phyloP scores from a whole-genome alignment of 2,888 invertebrate species.

The Cheilosia vernalis region DNA sequence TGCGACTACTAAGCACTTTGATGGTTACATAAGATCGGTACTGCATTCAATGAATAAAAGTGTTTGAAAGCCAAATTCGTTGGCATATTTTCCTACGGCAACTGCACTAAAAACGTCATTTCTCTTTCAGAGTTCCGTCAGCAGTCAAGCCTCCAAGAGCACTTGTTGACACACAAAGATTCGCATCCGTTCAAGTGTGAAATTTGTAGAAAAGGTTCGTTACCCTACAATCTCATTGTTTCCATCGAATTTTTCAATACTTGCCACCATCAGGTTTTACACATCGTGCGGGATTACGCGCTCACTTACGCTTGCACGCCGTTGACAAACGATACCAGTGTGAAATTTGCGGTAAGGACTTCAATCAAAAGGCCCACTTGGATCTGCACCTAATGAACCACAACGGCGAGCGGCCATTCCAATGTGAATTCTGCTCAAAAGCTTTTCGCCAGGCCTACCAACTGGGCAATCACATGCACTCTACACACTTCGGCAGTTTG shows the following conservation, averaged over 20 bases:
- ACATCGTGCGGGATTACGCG: slow-evolving; percentile 76
- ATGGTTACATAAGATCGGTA: too few relatives aligned
- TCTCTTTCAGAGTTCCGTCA: slow-evolving; percentile 76
- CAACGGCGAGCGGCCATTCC: slow-evolving; percentile 51
- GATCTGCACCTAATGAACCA: slow-evolving; percentile 68
- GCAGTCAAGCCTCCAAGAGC: slow-evolving; percentile 77
- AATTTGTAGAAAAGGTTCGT: slow-evolving; percentile 76
- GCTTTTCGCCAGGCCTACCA: slow-evolving; percentile 61
- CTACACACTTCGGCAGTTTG: slow-evolving; percentile 38
- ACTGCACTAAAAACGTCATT: neutral
- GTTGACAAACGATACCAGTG: slow-evolving; percentile 62
- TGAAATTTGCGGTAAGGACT: slow-evolving; percentile 69
- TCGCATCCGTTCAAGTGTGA: slow-evolving; percentile 77
- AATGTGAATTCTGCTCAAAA: slow-evolving; percentile 68
- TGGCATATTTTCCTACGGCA: neutral
- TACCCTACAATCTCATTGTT: neutral
- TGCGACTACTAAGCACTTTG: too few relatives aligned
- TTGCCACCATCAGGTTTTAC: slow-evolving; percentile 66
- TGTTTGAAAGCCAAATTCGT: too few relatives aligned
- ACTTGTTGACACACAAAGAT: slow-evolving; percentile 76
- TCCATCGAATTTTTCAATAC: neutral
- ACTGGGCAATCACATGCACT: slow-evolving; percentile 65
- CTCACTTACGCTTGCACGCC: slow-evolving; percentile 72
- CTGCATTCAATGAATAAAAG: too few relatives aligned
- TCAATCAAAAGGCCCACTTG: slow-evolving; percentile 63